Percentiles rank a stretch among this genome's conserved stretches.
Evolutionary conservation across 2,888 invertebrate genomes (phyloP).

Genomic region (Beris chalybata): DNA sequence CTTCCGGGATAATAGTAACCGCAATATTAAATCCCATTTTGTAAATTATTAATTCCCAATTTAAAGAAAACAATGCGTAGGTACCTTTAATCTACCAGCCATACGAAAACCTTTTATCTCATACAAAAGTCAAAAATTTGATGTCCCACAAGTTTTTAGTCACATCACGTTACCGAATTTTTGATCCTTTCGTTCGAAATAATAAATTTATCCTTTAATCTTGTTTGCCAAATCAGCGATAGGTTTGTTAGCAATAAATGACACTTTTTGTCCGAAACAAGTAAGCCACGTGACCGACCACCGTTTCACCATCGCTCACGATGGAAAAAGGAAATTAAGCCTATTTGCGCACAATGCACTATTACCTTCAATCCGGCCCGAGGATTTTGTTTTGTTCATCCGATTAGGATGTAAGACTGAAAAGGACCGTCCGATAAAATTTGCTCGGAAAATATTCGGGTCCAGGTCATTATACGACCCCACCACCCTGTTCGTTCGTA

Average conservation of each 20-base stretch:
- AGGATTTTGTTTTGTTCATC: slow-evolving; percentile 34
- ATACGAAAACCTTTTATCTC: too few relatives aligned
- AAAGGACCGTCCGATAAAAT: slow-evolving; percentile 28
- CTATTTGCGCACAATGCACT: slow-evolving; percentile 39
- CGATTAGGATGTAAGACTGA: slow-evolving; percentile 33
- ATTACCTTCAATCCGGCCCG: slow-evolving; percentile 32
- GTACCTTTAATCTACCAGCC: too few relatives aligned
- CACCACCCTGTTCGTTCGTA: too few relatives aligned
- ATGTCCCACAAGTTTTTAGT: too few relatives aligned
- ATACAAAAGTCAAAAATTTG: too few relatives aligned
- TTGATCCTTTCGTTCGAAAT: slow-evolving; percentile 22
- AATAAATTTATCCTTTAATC: slow-evolving; percentile 35
- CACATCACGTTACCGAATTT: slow-evolving; percentile 3
- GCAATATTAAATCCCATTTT: too few relatives aligned
- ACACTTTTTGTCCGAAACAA: slow-evolving; percentile 39
- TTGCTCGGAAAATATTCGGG: slow-evolving; percentile 15
- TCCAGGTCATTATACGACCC: background rate
- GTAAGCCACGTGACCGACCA: slow-evolving; percentile 38
- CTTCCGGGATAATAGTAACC: too few relatives aligned
- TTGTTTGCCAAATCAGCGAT: slow-evolving; percentile 38
- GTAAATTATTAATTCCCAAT: too few relatives aligned
- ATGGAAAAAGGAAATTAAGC: slow-evolving; percentile 40
- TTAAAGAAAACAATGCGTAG: too few relatives aligned
- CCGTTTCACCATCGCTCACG: slow-evolving; percentile 38
- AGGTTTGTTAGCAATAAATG: slow-evolving; percentile 39